A percentile compares a stretch with the other conserved stretches of the same genome.
phyloP scores from a whole-genome alignment of 2,113 vertebrate species.

The Leucopternis melanops region DNA sequence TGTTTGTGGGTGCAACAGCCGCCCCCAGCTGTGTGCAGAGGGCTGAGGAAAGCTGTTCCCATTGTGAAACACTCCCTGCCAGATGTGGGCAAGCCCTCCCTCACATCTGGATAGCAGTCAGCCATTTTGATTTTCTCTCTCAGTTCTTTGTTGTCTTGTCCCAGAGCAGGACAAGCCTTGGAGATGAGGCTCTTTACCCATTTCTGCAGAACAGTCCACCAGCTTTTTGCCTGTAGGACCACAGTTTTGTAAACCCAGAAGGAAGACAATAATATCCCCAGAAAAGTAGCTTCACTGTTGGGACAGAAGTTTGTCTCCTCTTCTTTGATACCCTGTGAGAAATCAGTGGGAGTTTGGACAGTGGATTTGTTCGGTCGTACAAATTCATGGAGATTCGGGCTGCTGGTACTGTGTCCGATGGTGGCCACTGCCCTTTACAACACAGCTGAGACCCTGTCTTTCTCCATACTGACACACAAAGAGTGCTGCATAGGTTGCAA shows the following conservation, averaged over 20 bases:
- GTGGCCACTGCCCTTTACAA: neutral
- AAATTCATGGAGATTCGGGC: neutral
- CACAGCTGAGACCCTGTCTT: neutral
- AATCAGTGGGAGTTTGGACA: neutral
- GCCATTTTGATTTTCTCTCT: neutral
- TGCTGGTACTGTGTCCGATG: neutral
- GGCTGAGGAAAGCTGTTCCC: conserved; percentile 5
- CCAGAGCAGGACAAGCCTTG: neutral
- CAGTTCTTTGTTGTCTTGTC: neutral
- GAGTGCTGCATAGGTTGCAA: neutral
- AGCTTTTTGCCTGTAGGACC: neutral
- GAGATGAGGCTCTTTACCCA: neutral
- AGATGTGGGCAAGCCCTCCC: conserved; percentile 12
- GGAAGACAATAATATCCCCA: neutral
- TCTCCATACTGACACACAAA: neutral
- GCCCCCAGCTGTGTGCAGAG: neutral
- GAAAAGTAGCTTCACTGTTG: neutral
- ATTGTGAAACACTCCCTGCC: conserved; percentile 1
- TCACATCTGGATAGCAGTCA: conserved; percentile 17
- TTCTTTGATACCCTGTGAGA: neutral
- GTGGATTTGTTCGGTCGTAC: neutral
- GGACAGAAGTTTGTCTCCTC: neutral
- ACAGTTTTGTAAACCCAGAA: neutral
- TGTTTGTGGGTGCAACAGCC: conserved; percentile 26
- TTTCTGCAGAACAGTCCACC: neutral